A percentile compares a stretch with the other conserved stretches of the same genome.
These are phyloP conservation scores for Champsocephalus esox DNA, from an alignment of 2,797 vertebrate species.

Conservation along the genomic window DNA sequence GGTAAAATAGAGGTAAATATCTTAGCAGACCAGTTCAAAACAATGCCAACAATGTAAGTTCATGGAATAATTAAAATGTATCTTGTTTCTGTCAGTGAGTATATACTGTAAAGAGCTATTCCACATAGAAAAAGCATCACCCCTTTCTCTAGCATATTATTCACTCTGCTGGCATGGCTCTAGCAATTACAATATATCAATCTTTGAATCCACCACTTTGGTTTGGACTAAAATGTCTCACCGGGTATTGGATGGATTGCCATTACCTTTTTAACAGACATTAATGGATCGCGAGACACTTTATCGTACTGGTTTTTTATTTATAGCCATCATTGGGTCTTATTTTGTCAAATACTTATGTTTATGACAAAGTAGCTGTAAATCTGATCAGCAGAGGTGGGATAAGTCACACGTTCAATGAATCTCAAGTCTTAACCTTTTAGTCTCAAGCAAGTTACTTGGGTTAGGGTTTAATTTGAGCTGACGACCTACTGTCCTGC, in stretches of 20 bases:
- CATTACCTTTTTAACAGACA: too few species aligned
- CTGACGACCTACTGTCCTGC: too few species aligned
- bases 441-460: too few species aligned
- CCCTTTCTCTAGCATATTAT: neutral
- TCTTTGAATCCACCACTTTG: neutral
- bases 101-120: neutral
- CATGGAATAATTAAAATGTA: neutral
- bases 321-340: neutral
- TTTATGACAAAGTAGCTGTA: too few species aligned
- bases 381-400: too few species aligned
- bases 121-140: neutral
- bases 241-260: neutral
- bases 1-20: slow-evolving; percentile 33
- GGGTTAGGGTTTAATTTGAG: too few species aligned
- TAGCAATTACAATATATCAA: neutral
- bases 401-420: too few species aligned
- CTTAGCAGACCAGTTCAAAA: slow-evolving; percentile 10
- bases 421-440: too few species aligned
- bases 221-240: neutral
- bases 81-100: slow-evolving; percentile 20
- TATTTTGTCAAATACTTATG: too few species aligned
- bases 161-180: neutral
- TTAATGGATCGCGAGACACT: too few species aligned
- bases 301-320: neutral
- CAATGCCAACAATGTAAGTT: neutral